Conservation (phyloP, 1,140 invertebrate species). For the Venturia canescens region DNA sequence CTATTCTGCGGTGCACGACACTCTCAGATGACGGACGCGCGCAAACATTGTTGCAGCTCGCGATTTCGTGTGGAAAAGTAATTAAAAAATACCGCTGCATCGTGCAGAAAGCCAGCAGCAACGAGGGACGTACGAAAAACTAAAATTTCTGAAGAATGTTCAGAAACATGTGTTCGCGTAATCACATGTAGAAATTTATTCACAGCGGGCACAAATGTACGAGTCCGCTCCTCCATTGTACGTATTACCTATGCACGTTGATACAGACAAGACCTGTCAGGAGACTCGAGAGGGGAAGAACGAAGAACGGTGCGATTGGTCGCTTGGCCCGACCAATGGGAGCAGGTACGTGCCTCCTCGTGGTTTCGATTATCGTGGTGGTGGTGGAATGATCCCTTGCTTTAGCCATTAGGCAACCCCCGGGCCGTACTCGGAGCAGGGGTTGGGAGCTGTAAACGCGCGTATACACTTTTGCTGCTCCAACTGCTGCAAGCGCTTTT, state of each 20-base stretch:
- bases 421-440: background rate
- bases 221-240: background rate
- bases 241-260: background rate
- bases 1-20: too few relatives aligned
- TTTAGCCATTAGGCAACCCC: background rate
- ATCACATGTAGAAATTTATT: too few relatives aligned
- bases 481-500: background rate
- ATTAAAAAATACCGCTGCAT: too few relatives aligned
- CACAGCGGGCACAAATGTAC: too few relatives aligned
- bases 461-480: background rate
- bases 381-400: slow-evolving; percentile 3
- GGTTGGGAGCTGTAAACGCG: slow-evolving; percentile 11
- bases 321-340: background rate
- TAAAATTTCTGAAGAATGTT: too few relatives aligned
- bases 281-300: background rate
- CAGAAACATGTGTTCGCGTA: too few relatives aligned
- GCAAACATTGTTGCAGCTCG: too few relatives aligned
- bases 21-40: too few relatives aligned
- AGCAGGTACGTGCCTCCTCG: slow-evolving; percentile 5
- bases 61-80: too few relatives aligned
- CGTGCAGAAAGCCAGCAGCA: too few relatives aligned
- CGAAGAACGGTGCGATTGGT: background rate
- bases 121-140: too few relatives aligned
- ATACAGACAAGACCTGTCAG: background rate
- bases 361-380: background rate